Evolutionary conservation across 92 coral and sea anemone genomes (phyloP), one percentile per base, ranked within the genome.

Genomic region (Epizoanthus illoricatus): DNA sequence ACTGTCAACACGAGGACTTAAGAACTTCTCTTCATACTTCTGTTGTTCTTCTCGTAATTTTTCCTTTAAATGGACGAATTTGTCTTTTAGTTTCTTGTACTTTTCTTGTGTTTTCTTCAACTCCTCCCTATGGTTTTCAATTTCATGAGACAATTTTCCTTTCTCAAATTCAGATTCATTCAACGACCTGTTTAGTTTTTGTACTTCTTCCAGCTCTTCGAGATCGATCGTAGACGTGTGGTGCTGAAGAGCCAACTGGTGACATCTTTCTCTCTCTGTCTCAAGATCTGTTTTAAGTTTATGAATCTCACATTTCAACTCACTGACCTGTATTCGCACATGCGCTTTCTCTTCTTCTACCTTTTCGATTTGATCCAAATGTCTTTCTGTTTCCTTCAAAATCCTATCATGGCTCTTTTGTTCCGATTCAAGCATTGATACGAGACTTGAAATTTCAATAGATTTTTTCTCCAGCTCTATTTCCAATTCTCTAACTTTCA

Each of bases 361-460:
- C 59, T 86, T 91, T 24, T 87, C 88, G 72, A 93, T 81, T 57
- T 86, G 92, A 24, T 86, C 88, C 17, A 92, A 83, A 43, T 93
- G 99, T 68, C 85, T 92, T 75, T 96, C 93, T 7, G 99, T 91
- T 67, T 93, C 99, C 21, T 84, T 81, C 74, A 93, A 84, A 21
- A 95, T 93, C 74, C 94, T 91, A 65, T 93, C 97, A 69, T 91
- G 92, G 70, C 94, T 91, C 60, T 92, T 81, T 41, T 93, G 92
- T 79, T 93, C 97, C 16, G 94, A 88, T 71, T 93, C 97, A 23
- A 93, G 88, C 79, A 93, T 87, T 20, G 86, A 60, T 42, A 92
- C 74, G 13, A 93, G 78, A 79, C 84, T 85, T 24, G 91, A 73
- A 64, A 88, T 69, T 60, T 88, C 91, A n/a, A 74, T 74, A 28